Conservation (phyloP, 2,888 invertebrate species). For the Cataglyphis livida region DNA sequence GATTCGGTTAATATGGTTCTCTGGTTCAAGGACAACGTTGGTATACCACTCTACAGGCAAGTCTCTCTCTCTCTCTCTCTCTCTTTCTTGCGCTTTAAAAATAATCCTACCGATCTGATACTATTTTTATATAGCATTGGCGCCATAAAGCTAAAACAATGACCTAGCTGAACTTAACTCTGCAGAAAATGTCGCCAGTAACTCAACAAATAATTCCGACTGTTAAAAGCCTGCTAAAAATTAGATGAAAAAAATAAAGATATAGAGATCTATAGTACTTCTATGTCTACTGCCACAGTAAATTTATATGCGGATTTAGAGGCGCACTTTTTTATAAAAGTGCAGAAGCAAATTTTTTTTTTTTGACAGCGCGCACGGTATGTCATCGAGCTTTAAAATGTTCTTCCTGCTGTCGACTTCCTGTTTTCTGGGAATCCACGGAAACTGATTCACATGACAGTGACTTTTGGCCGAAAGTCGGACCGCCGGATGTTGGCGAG, state of each 20-base stretch:
- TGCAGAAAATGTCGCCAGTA: conserved; percentile 4
- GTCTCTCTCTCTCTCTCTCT: conserved; percentile 14
- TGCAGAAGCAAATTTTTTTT: background rate
- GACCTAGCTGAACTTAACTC: background rate
- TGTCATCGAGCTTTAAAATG: conserved; percentile 27
- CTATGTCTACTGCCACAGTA: background rate
- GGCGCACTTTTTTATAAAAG: background rate
- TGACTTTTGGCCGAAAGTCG: conserved; percentile 39
- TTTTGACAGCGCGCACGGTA: background rate
- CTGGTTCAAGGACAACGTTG: conserved; percentile 95
- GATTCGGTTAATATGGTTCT: conserved; percentile 93
- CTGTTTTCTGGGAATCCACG: conserved; percentile 38
- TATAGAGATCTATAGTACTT: background rate
- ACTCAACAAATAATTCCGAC: conserved; percentile 6
- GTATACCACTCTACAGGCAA: conserved; percentile 95
- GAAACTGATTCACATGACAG: conserved; percentile 31
- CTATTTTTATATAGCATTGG: conserved; percentile 27
- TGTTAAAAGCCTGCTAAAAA: conserved; percentile 1
- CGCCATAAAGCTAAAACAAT: background rate
- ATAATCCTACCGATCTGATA: conserved; percentile 11
- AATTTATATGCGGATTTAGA: conserved; percentile 33
- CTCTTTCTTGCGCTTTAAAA: conserved; percentile 2
- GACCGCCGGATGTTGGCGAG: conserved; percentile 62
- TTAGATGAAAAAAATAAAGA: background rate
- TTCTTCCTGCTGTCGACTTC: conserved; percentile 27